Percentiles rank a stretch among this genome's conserved stretches.
Conservation (phyloP, 64 coral and sea anemone genomes). For the Orbicella faveolata region DNA sequence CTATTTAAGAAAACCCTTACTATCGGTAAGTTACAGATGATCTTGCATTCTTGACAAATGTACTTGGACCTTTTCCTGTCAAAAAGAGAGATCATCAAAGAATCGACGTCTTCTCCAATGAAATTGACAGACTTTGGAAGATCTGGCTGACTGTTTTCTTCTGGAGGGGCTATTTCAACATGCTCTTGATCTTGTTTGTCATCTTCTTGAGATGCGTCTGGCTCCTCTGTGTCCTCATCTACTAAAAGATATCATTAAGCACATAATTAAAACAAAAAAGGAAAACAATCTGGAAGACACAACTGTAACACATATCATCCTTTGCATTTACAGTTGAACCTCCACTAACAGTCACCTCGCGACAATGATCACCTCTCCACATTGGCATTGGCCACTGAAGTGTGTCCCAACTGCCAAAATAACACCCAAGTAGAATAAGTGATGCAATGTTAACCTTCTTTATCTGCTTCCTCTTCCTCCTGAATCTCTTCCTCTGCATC, state of each 20-base stretch:
- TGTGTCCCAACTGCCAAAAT: too few species aligned
- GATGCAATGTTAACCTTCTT: neutral
- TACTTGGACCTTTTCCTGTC: slow-evolving; percentile 61
- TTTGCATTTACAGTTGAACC: too few species aligned
- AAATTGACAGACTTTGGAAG: slow-evolving; percentile 52
- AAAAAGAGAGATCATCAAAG: slow-evolving; percentile 56
- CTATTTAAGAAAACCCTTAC: slow-evolving; percentile 20
- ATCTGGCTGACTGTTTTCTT: slow-evolving; percentile 12
- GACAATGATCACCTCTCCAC: too few species aligned
- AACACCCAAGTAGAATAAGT: neutral
- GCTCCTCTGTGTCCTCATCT: slow-evolving; percentile 20
- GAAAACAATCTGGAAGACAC: too few species aligned
- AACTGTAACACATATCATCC: too few species aligned
- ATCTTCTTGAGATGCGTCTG: slow-evolving; percentile 1
- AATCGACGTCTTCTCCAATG: slow-evolving; percentile 74
- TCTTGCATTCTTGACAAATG: slow-evolving; percentile 88
- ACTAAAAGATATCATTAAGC: neutral
- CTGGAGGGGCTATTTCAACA: neutral
- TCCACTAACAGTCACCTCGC: too few species aligned
- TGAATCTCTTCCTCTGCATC: neutral
- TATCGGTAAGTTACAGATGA: slow-evolving; percentile 77
- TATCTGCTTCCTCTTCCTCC: slow-evolving; percentile 8
- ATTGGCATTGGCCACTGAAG: too few species aligned
- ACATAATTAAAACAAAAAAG: neutral
- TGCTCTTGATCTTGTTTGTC: slow-evolving; percentile 7